These are phyloP conservation scores for Diachasmimorpha longicaudata DNA, from an alignment of 1,140 invertebrate species.

Conservation along the genomic window DNA sequence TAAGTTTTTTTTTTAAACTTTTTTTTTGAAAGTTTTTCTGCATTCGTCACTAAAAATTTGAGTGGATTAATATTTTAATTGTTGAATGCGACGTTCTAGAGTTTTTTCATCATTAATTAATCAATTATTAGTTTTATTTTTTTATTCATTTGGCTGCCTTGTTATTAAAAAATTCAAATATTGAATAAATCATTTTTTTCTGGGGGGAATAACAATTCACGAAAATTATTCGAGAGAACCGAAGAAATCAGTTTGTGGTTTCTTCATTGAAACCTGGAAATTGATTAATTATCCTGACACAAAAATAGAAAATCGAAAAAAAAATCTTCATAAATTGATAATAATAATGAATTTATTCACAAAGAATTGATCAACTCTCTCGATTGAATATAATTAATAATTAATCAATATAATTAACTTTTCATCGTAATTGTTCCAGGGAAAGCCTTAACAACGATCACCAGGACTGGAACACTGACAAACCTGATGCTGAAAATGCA, in stretches of 20 bases:
- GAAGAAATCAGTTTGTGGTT: too few species aligned
- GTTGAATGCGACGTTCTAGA: too few species aligned
- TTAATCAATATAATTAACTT: not conserved
- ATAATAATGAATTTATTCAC: not conserved
- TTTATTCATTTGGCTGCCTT: not conserved
- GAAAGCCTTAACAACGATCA: slow-evolving; percentile 59
- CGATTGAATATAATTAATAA: too few species aligned
- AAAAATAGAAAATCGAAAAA: too few species aligned
- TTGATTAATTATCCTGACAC: too few species aligned
- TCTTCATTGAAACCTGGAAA: too few species aligned
- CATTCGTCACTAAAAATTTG: not conserved
- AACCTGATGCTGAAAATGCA: slow-evolving; percentile 49
- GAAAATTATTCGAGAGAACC: too few species aligned
- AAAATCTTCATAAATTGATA: too few species aligned
- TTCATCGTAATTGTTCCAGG: slow-evolving; percentile 33
- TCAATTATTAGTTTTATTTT: not conserved
- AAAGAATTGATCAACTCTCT: not conserved
- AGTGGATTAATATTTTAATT: not conserved
- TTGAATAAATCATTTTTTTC: too few species aligned
- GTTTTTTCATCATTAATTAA: too few species aligned
- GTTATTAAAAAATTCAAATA: too few species aligned
- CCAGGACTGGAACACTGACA: slow-evolving; percentile 61
- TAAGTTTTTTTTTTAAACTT: slow-evolving; percentile 58
- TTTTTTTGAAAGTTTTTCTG: slow-evolving; percentile 6
- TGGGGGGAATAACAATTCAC: too few species aligned